Evolutionary conservation across 2,888 invertebrate genomes (phyloP).

Genomic region (Drosophila neonasuta): DNA sequence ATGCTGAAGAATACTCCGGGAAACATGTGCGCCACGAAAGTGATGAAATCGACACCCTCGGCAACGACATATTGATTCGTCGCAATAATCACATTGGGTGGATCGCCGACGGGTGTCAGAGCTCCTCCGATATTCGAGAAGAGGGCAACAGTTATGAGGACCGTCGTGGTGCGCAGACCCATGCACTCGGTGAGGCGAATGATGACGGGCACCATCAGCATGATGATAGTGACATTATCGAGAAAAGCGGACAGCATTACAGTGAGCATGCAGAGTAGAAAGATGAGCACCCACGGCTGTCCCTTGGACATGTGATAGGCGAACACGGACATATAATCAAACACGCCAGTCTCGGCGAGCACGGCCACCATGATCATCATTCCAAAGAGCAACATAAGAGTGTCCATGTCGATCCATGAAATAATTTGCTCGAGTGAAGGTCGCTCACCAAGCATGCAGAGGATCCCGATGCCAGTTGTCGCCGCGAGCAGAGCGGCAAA

Average conservation of each 20-base stretch:
- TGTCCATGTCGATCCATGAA: constrained; percentile 89
- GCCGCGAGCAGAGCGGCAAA: constrained; percentile 82
- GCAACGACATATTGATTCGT: constrained; percentile 68
- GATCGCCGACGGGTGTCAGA: constrained; percentile 94
- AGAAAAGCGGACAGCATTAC: constrained; percentile 87
- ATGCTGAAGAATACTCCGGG: constrained; percentile 83
- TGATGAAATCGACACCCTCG: constrained; percentile 88
- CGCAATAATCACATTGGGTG: constrained; percentile 84
- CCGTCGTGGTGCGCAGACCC: constrained; percentile 91
- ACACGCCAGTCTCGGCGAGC: constrained; percentile 89
- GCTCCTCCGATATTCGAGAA: constrained; percentile 96
- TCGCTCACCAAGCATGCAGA: constrained; percentile 86
- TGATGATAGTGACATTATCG: constrained; percentile 90
- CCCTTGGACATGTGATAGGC: constrained; percentile 87
- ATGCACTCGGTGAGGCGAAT: constrained; percentile 93
- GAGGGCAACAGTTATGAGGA: constrained; percentile 92
- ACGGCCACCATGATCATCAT: constrained; percentile 92
- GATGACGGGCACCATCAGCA: constrained; percentile 89
- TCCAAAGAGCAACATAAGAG: constrained; percentile 86
- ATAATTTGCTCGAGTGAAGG: constrained; percentile 86
- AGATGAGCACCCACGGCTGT: constrained; percentile 87
- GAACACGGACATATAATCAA: constrained; percentile 88
- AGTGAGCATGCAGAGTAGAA: constrained; percentile 87
- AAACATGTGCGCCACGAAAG: constrained; percentile 91
- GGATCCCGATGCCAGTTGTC: constrained; percentile 86